Evolutionary conservation across 2,888 invertebrate species (phyloP), one percentile per base, ranked within the genome.

Genomic region (Kuschelorhynchus macadamiae): DNA sequence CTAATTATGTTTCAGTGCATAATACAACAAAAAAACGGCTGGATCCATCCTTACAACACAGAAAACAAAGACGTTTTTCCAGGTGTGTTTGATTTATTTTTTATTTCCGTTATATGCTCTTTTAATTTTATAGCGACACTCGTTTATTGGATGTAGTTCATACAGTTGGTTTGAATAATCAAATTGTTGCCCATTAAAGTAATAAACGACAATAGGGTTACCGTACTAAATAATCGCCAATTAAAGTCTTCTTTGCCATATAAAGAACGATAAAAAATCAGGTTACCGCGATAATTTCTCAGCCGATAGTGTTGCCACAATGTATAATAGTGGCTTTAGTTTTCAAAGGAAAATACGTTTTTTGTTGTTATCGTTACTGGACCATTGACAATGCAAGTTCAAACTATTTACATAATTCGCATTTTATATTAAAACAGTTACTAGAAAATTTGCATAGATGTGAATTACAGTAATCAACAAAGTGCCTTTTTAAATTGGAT

Each of bases 21-120:
- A 79, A 92, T 92, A 81, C 92, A 92, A 85, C 92, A 91, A 85
- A 88, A 89, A 80, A 90, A 89, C 82, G 91, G 91, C 81, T 92
- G 92, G 91, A 89, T 89, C 80, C 88, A 89, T 83, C 88, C 89
- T 72, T 87, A 88, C 79, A 89, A 88, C 80, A 90, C 91, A 73
- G 90, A 92, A 83, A 88, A 89, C 81, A 88, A 88, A 82, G 89
- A 90, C 82, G 90, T 90, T 21, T 91, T 90, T 84, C 91, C 91
- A 89, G 92, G 92, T 92, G 87, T 79, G 83, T 74, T 42, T 55
- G 18, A 49, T 18, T 39, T 16, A 12, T 21, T 52, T 33, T 50
- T 33, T 41, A 8, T 7, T 32, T 36, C 9, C 4, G 25, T 17
- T n/a, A 17, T 18, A 50, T 47, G 12, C 18, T n/a, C n/a, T 33